Evolutionary conservation across 2,113 vertebrate species (phyloP).

Genomic region (Mionectes macconnelli): DNA sequence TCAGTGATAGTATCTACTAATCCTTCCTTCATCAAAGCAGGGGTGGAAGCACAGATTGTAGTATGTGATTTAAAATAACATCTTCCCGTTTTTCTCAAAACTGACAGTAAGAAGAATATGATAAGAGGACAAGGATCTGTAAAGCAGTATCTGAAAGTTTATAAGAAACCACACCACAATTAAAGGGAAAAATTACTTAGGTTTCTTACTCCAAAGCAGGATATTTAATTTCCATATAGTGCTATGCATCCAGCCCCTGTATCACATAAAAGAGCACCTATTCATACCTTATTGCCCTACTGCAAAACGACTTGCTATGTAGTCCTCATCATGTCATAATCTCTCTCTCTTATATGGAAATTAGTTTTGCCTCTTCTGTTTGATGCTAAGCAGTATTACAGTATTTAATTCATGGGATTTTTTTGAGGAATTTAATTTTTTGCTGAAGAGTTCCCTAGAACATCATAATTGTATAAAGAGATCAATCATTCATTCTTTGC

Average conservation of each 20-base stretch:
- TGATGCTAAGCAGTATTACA: background rate
- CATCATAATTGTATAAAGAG: background rate
- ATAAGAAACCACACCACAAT: background rate
- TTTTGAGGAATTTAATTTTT: background rate
- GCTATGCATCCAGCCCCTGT: background rate
- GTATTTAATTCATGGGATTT: background rate
- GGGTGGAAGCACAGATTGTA: background rate
- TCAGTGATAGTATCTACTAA: background rate
- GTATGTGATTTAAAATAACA: background rate
- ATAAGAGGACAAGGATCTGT: background rate
- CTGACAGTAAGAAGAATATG: background rate
- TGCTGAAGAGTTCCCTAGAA: background rate
- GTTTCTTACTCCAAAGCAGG: background rate
- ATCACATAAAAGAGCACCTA: background rate
- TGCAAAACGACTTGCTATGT: background rate
- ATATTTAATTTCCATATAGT: background rate
- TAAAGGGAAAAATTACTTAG: background rate
- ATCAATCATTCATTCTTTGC: background rate
- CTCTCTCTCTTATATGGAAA: background rate
- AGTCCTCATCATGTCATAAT: background rate
- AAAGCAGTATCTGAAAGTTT: background rate
- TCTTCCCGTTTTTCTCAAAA: background rate
- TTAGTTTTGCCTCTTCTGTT: background rate
- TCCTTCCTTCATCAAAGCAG: background rate
- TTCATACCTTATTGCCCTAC: background rate